Evolutionary conservation across 2,888 invertebrate species (phyloP).

Genomic region (Pristionchus maxplancki): DNA sequence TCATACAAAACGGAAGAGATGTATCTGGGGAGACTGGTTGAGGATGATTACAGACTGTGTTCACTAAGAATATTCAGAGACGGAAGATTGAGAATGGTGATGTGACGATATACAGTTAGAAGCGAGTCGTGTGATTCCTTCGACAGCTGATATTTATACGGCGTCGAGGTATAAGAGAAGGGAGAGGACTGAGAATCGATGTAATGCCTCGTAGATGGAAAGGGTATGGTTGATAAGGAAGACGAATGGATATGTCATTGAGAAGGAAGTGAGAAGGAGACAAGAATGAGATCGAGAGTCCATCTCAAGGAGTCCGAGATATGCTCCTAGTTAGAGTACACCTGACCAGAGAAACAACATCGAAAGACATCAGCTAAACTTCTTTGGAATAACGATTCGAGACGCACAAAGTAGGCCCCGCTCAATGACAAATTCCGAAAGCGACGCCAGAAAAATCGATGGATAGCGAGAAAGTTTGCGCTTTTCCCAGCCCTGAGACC

Average conservation of each 20-base stretch:
- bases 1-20: too few species aligned
- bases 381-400: too few species aligned
- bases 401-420: not conserved
- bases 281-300: not conserved
- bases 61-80: not conserved
- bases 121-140: not conserved
- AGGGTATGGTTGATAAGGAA: not conserved
- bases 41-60: not conserved
- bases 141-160: constrained; percentile 28
- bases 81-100: not conserved
- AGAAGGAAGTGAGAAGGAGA: not conserved
- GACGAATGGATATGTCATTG: not conserved
- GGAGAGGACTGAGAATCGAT: not conserved
- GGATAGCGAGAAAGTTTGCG: not conserved
- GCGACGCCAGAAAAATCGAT: not conserved
- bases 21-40: not conserved
- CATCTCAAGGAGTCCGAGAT: not conserved
- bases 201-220: not conserved
- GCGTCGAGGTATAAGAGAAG: not conserved
- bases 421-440: not conserved
- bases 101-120: not conserved
- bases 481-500: not conserved
- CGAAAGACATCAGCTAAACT: too few species aligned
- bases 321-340: not conserved
- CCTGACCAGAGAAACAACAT: too few species aligned